A percentile compares a stretch with the other conserved stretches of the same genome.
phyloP scores from a whole-genome alignment of 2,797 vertebrate genomes.

The Cynopterus sphinx region DNA sequence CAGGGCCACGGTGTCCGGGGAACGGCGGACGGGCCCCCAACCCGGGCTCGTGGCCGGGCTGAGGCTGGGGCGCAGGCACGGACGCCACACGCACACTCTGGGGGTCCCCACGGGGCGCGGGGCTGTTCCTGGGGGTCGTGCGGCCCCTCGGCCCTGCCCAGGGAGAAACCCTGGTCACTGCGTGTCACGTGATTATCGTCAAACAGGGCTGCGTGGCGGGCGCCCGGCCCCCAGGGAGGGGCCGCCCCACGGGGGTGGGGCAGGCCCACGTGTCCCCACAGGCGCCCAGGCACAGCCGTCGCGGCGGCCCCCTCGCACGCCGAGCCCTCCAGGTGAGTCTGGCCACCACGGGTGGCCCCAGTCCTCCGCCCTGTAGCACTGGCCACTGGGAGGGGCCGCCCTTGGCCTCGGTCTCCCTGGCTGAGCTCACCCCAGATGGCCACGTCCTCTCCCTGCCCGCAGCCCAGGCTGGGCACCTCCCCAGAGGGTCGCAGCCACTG shows the following conservation, averaged over 20 bases:
- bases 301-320: not conserved
- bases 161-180: too few species aligned
- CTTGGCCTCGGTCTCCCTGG: not conserved
- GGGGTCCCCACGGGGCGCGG: too few species aligned
- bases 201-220: not conserved
- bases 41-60: too few species aligned
- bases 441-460: not conserved
- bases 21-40: too few species aligned
- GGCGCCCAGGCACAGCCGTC: rapidly evolving
- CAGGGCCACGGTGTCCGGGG: too few species aligned
- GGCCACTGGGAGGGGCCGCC: not conserved
- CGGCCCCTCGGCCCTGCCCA: too few species aligned
- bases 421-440: not conserved
- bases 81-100: too few species aligned
- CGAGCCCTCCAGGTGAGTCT: not conserved
- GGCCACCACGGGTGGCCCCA: too few species aligned
- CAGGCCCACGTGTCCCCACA: not conserved
- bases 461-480: not conserved
- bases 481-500: not conserved
- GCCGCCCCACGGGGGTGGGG: not conserved
- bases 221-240: rapidly evolving
- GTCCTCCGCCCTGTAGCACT: too few species aligned
- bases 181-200: too few species aligned
- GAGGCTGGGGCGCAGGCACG: too few species aligned
- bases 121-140: too few species aligned